Evolutionary conservation across 2,797 vertebrate genomes (phyloP).

Genomic region (Tinamus major): DNA sequence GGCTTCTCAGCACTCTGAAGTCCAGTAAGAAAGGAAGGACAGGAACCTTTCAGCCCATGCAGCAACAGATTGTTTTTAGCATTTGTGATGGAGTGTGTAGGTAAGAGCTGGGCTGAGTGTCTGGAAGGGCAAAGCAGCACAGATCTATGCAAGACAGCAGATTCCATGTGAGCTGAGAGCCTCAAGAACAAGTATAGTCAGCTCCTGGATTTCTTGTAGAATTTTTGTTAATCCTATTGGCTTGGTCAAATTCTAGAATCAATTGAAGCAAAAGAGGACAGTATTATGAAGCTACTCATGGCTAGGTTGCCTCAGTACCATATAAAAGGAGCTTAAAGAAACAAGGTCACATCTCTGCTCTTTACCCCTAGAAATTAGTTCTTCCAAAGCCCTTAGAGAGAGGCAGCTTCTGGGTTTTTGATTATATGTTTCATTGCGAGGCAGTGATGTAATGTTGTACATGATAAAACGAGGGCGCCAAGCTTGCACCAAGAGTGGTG

Average conservation of each 20-base stretch:
- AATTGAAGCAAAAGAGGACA: not conserved
- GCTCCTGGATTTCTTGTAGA: not conserved
- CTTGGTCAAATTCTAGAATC: not conserved
- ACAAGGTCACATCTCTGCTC: slow-evolving; percentile 40
- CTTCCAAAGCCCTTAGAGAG: slow-evolving; percentile 60
- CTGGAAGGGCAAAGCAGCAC: not conserved
- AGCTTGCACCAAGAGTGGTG: slow-evolving; percentile 40
- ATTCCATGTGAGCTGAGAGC: not conserved
- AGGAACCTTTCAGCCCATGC: not conserved
- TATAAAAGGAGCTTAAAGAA: slow-evolving; percentile 13
- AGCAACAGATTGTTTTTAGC: not conserved
- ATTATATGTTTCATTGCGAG: slow-evolving; percentile 71
- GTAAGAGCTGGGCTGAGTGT: not conserved
- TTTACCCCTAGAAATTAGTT: slow-evolving; percentile 62
- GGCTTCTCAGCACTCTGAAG: not conserved
- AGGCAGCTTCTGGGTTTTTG: slow-evolving; percentile 67
- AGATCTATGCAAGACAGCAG: not conserved
- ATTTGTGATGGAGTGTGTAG: not conserved
- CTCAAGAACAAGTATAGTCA: not conserved
- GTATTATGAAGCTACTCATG: not conserved
- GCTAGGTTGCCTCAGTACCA: not conserved
- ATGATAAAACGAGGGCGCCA: slow-evolving; percentile 53
- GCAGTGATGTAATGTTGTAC: slow-evolving; percentile 55
- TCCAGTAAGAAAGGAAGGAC: not conserved
- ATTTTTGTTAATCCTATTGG: not conserved